phyloP scores from a whole-genome alignment of 2,888 invertebrate genomes.

The Carpatolechia fugitivella region DNA sequence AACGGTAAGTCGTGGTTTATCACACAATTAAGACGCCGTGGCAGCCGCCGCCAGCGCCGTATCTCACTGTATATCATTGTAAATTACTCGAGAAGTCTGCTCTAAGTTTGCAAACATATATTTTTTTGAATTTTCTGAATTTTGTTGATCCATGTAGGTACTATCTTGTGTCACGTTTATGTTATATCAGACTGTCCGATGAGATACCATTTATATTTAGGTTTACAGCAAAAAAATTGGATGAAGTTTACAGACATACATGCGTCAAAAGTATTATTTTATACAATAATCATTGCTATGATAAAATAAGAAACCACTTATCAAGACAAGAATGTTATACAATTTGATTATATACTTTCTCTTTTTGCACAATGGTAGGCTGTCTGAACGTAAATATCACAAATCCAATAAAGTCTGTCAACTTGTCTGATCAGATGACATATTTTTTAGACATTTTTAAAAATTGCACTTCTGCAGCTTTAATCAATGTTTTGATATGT shows the following conservation, averaged over 20 bases:
- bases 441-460: background rate
- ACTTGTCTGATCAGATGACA: background rate
- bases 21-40: slow-evolving; percentile 34
- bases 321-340: no score
- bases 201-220: no score
- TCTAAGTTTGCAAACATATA: background rate
- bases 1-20: slow-evolving; percentile 40
- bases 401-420: background rate
- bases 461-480: background rate
- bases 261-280: no score
- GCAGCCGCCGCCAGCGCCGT: slow-evolving; percentile 19
- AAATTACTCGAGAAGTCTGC: slow-evolving; percentile 31
- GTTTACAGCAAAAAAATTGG: no score
- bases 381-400: background rate
- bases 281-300: no score
- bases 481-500: background rate
- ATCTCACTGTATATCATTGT: slow-evolving; percentile 33
- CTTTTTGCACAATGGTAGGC: background rate
- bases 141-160: no score
- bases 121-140: background rate
- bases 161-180: no score
- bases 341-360: background rate
- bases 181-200: no score
- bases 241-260: no score
- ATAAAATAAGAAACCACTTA: no score